These are phyloP conservation scores for Meloidogyne exigua DNA, from an alignment of 1,140 invertebrate genomes.

Conservation along the genomic window DNA sequence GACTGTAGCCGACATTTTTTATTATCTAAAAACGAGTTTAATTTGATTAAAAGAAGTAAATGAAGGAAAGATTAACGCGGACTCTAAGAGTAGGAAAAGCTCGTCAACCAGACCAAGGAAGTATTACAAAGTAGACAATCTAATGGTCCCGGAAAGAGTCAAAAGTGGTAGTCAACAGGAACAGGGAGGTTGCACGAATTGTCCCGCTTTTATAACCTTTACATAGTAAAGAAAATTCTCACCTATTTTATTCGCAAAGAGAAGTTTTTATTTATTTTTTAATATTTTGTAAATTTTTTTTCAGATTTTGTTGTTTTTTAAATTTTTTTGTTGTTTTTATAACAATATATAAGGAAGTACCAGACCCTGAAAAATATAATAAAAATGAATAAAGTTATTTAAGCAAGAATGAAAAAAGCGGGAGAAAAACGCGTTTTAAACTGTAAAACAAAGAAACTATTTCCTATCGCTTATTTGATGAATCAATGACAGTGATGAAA, in stretches of 20 bases:
- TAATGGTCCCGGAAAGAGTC: too few species aligned
- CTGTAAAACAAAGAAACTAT: too few species aligned
- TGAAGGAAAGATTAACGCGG: too few species aligned
- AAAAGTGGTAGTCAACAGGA: too few species aligned
- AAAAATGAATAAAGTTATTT: neutral
- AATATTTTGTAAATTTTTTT: slow-evolving; percentile 1
- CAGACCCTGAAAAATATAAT: neutral
- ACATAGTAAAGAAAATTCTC: neutral
- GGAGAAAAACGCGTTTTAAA: neutral
- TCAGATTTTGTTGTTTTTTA: neutral
- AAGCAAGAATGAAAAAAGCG: neutral
- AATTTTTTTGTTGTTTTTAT: slow-evolving; percentile 5
- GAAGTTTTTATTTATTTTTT: neutral
- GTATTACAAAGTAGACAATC: too few species aligned
- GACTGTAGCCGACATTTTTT: slow-evolving; percentile 33
- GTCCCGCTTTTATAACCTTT: neutral
- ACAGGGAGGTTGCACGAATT: too few species aligned
- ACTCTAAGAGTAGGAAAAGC: too few species aligned
- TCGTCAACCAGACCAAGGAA: too few species aligned
- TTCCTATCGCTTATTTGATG: too few species aligned
- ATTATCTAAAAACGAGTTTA: neutral
- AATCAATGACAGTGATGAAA: neutral
- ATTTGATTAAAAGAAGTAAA: too few species aligned
- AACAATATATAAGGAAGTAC: neutral
- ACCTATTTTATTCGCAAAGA: neutral